Evolutionary conservation across 2,888 invertebrate genomes (phyloP).

Genomic region (Cenopis cana): DNA sequence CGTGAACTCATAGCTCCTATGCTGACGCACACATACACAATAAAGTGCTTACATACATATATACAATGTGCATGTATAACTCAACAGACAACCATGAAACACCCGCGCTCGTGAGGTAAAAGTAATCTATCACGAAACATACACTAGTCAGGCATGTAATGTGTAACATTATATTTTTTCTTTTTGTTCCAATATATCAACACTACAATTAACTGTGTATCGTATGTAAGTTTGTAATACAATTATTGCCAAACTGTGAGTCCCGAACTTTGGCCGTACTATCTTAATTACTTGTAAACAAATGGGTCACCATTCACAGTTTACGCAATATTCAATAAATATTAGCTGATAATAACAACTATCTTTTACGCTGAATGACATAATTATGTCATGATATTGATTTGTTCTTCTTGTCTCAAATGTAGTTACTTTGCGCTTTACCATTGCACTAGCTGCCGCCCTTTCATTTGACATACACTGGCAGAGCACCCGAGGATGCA

Average conservation of each 20-base stretch:
- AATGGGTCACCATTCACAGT: constrained; percentile 49
- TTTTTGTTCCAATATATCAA: no score
- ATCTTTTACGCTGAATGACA: neutral
- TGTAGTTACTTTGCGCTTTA: neutral
- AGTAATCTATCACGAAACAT: no score
- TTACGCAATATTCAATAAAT: constrained; percentile 30
- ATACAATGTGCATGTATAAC: no score
- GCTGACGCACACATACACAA: no score
- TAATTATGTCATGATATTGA: neutral
- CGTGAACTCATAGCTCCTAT: no score
- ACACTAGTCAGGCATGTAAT: no score
- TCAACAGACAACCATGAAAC: no score
- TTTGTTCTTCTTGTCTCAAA: neutral
- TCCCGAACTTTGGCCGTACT: constrained; percentile 27
- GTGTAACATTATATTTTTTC: no score
- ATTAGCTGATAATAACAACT: neutral
- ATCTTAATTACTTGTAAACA: constrained; percentile 55
- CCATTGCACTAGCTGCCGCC: neutral
- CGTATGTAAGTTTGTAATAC: neutral
- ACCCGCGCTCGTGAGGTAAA: no score
- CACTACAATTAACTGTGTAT: neutral
- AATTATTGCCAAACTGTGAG: constrained; percentile 10
- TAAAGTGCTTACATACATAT: no score
- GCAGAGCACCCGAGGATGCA: no score
- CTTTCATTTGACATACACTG: no score